Base-by-base conservation (phyloP, 1,140 invertebrate species). In the Cydia strobilella region DNA sequence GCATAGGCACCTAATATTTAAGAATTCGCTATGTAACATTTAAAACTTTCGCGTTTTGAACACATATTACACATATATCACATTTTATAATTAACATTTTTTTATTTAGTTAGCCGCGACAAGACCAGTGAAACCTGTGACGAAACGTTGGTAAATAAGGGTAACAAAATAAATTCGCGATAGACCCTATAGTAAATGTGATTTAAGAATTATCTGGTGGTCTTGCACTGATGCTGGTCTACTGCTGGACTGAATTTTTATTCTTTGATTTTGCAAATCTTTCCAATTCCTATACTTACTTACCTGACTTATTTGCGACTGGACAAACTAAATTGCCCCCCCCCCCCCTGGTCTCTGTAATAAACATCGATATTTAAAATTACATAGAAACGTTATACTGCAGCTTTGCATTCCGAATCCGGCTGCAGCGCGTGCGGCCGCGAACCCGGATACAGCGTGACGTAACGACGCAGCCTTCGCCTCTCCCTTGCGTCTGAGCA, bases 371-470 rank as follows among this genome's bases (percentile, higher is more conserved):
- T 45, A 45, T 45, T 0, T 23, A 59, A 23, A 10, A 59, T 59
- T 59, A n/a, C 1, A 48, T 2, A 12, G 25, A 39, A 51, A 42
- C 39, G 10, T 51, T 72, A 15, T 72, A 13, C 25, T 48, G 42
- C 71, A 69, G 65, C 23, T 35, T 42, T 25, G 54, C 51, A 77
- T 74, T 23, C 73, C 31, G 75, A 39, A 72, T 73, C 42, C 25
- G 35, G 42, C 73, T 39, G 71, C 75, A 76, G 86, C 86, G 85
- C 85, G 86, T 87, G 89, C 88, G 80, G 87, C 84, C 88, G 86
- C 87, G 88, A 90, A 90, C 88, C 91, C 91, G 90, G 90, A 92
- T 90, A 86, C 85, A 80, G 84, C 78, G 75, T 90, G 88, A 90
- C 88, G 87, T 90, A 89, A 88, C 76, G 59, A 15, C 81, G 74